phyloP scores from a whole-genome alignment of 1,140 invertebrate species.

The Druon quercuslanigerum region DNA sequence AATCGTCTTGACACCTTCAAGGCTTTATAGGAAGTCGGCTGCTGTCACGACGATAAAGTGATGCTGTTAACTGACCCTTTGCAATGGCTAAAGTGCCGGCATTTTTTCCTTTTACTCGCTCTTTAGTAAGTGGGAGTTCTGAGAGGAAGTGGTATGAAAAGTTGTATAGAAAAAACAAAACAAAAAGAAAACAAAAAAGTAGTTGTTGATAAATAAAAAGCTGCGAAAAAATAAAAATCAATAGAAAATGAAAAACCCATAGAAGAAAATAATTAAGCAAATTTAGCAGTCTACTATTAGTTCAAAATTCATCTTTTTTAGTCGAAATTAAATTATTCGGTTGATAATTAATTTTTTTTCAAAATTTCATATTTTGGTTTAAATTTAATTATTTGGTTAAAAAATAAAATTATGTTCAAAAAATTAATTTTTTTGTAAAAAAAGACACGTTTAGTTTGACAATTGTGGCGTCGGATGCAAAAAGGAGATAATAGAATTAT shows the following conservation, averaged over 20 bases:
- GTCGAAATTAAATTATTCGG: too few relatives aligned
- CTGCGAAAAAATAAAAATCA: background rate
- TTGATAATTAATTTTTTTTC: too few relatives aligned
- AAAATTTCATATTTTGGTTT: too few relatives aligned
- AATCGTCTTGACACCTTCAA: conserved; percentile 36
- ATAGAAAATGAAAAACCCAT: background rate
- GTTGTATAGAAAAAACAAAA: background rate
- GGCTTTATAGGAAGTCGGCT: conserved; percentile 1
- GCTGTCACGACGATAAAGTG: conserved; percentile 2
- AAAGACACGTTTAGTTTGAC: too few relatives aligned
- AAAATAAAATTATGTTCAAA: too few relatives aligned
- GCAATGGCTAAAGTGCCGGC: background rate
- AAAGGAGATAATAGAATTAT: too few relatives aligned
- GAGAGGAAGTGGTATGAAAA: conserved; percentile 6
- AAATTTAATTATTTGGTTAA: too few relatives aligned
- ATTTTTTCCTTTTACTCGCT: conserved; percentile 20
- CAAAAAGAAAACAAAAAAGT: background rate
- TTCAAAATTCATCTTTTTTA: too few relatives aligned
- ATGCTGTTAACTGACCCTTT: conserved; percentile 20
- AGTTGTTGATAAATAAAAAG: background rate
- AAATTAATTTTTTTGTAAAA: too few relatives aligned
- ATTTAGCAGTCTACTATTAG: too few relatives aligned
- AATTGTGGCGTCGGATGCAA: too few relatives aligned
- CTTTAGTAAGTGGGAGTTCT: background rate
- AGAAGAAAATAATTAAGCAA: too few relatives aligned